Conservation (phyloP, 2,888 invertebrate species). For the Drosophila stalkeri region DNA sequence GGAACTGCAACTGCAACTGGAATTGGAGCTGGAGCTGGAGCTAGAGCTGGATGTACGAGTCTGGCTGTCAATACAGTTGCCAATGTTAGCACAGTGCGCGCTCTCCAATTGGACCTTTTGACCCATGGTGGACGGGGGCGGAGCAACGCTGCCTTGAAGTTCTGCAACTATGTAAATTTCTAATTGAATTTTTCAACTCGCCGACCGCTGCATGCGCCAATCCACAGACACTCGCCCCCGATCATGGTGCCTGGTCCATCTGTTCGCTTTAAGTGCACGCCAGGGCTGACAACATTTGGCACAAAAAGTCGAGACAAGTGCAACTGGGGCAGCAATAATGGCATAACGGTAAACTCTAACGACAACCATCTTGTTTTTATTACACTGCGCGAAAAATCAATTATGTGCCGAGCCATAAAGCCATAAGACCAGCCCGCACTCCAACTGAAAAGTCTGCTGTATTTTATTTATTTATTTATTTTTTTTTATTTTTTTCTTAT, state of each 20-base stretch:
- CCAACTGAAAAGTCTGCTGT: background rate
- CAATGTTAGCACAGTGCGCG: slow-evolving; percentile 20
- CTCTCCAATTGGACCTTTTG: slow-evolving; percentile 6
- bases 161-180: slow-evolving; percentile 48
- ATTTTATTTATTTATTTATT: background rate
- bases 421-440: slow-evolving; percentile 1
- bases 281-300: slow-evolving; percentile 16
- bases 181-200: slow-evolving; percentile 45
- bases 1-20: slow-evolving; percentile 7
- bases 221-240: background rate
- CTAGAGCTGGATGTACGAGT: slow-evolving; percentile 6
- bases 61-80: slow-evolving; percentile 20
- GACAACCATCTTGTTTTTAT: slow-evolving; percentile 16
- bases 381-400: slow-evolving; percentile 17
- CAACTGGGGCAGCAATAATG: slow-evolving; percentile 14
- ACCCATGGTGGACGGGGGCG: background rate
- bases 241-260: background rate
- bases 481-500: background rate
- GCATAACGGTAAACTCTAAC: slow-evolving; percentile 24
- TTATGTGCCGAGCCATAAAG: background rate
- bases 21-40: slow-evolving; percentile 1
- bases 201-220: background rate
- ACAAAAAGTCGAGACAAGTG: slow-evolving; percentile 23
- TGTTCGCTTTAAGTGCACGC: slow-evolving; percentile 9
- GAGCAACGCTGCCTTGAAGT: background rate